phyloP scores from a whole-genome alignment of 1,140 invertebrate genomes.

The Bilobella aurantiaca region DNA sequence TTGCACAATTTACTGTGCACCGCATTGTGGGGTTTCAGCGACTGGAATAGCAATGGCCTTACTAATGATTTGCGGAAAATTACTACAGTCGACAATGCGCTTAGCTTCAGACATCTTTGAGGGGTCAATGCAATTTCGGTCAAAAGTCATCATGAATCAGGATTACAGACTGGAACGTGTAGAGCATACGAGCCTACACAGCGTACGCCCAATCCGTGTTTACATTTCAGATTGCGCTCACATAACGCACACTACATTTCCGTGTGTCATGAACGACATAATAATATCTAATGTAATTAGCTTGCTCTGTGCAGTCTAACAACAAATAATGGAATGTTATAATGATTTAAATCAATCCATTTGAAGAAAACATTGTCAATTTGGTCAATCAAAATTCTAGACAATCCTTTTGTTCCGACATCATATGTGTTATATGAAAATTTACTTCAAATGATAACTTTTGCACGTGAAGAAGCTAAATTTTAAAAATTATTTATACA shows the following conservation, averaged over 20 bases:
- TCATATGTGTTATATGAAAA: too few relatives aligned
- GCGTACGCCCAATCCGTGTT: not conserved
- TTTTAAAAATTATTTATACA: too few relatives aligned
- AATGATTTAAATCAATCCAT: too few relatives aligned
- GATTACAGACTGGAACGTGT: not conserved
- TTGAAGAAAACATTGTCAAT: too few relatives aligned
- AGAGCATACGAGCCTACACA: not conserved
- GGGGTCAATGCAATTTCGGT: not conserved
- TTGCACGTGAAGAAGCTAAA: too few relatives aligned
- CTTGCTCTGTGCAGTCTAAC: not conserved
- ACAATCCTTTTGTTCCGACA: too few relatives aligned
- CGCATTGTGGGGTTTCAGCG: not conserved
- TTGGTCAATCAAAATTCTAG: too few relatives aligned
- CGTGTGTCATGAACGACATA: not conserved
- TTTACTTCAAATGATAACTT: too few relatives aligned
- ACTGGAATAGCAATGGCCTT: not conserved
- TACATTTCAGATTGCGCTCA: not conserved
- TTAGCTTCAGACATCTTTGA: not conserved
- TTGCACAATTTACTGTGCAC: not conserved
- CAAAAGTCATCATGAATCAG: not conserved
- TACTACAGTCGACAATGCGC: not conserved
- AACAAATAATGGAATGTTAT: too few relatives aligned
- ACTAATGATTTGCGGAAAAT: not conserved
- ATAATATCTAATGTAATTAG: not conserved
- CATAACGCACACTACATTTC: not conserved